phyloP scores from a whole-genome alignment of 1,140 invertebrate species.

The Magallana gigas region DNA sequence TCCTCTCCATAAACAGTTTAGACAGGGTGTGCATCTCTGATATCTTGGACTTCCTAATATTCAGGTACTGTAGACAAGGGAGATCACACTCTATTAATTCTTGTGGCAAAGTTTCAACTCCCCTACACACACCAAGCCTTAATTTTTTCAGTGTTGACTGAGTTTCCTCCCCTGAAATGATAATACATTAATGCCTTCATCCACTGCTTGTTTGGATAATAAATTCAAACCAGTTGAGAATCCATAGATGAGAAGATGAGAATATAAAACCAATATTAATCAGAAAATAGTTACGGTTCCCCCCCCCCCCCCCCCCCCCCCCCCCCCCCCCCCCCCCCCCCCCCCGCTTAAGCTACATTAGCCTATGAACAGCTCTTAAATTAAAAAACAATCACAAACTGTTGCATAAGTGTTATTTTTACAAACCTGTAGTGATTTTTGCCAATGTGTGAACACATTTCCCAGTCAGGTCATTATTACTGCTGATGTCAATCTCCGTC shows the following conservation, averaged over 20 bases:
- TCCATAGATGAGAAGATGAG: too few species aligned
- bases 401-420: too few species aligned
- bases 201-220: too few species aligned
- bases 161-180: slow-evolving; percentile 53
- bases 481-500: slow-evolving; percentile 64
- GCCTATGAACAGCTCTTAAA: too few species aligned
- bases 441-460: slow-evolving; percentile 57
- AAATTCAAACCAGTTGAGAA: too few species aligned
- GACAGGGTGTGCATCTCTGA: slow-evolving; percentile 40
- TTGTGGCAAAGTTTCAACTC: slow-evolving; percentile 55
- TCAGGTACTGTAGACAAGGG: slow-evolving; percentile 67
- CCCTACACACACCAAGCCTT: slow-evolving; percentile 62
- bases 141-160: slow-evolving; percentile 59
- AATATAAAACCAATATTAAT: too few species aligned
- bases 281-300: too few species aligned
- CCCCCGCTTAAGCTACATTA: too few species aligned
- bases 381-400: too few species aligned
- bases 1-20: slow-evolving; percentile 38
- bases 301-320: too few species aligned
- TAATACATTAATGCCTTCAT: background rate
- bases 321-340: too few species aligned
- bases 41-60: slow-evolving; percentile 65
- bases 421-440: slow-evolving; percentile 60
- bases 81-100: slow-evolving; percentile 51
- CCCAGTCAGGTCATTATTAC: slow-evolving; percentile 62